Evolutionary conservation across 2,888 invertebrate genomes (phyloP), one percentile per base, ranked within the genome.

Genomic region (Parnassius apollo): DNA sequence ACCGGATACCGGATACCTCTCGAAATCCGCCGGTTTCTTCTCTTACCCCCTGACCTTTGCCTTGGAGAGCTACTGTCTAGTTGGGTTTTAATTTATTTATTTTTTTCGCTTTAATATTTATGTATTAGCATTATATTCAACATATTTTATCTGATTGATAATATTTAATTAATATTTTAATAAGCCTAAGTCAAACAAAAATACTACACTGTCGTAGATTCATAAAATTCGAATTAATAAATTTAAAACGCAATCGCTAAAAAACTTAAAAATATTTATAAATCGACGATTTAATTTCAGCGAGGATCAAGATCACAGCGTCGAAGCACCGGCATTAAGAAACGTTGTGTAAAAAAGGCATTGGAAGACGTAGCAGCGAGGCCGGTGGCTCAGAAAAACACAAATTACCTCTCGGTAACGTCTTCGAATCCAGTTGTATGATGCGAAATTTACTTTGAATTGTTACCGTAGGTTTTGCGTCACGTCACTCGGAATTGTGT

Each of bases 371-470:
- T 86, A 86, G 88, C 82, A 83, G 75, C 77, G 69, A 70, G 68
- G 71, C 69, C 72, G 75, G 69, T 72, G 73, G 66, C 42, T 70
- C 69, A 83, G 82, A 88, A 91, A 90, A 91, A 90, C 85, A 80
- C 82, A 87, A 89, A 87, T 90, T 85, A 81, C 83, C 69, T 69
- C 68, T 72, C 73, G 75, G 80, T 80, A 81, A 77, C 80, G 79
- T 80, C 78, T 85, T 86, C 82, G 80, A 85, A 86, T 89, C 88
- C 80, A 84, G 85, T 75, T 82, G 78, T 77, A 77, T 76, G 72
- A 76, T 80, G 78, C 70, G 75, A 79, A 35, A 76, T 83, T 82
- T 82, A 83, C 83, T 81, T 80, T 78, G 80, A 78, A 81, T 76
- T 71, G 66, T 67, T 61, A 62, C 46, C 57, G 49, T 48, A 59